These are phyloP conservation scores for Helicolenus hilgendorfi DNA, from an alignment of 2,797 vertebrate genomes.

Conservation along the genomic window DNA sequence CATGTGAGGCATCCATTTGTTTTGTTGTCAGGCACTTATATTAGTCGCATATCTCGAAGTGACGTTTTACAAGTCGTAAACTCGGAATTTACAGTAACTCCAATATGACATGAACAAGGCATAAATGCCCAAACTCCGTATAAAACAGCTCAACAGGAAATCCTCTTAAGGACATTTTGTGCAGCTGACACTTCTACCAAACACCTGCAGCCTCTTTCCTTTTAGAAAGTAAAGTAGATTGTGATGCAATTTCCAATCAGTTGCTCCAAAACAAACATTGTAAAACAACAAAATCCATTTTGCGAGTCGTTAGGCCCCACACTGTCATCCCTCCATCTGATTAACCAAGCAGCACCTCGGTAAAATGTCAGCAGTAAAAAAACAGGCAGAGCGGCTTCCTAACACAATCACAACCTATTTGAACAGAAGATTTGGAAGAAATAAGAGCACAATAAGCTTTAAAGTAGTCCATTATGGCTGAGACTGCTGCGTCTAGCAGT, in stretches of 20 bases:
- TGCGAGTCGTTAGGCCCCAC: not conserved
- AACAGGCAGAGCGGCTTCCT: not conserved
- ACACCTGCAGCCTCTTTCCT: not conserved
- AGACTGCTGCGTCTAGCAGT: not conserved
- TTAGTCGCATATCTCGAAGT: not conserved
- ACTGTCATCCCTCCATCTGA: not conserved
- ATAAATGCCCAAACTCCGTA: not conserved
- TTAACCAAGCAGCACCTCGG: not conserved
- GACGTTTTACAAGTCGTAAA: not conserved
- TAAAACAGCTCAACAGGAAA: not conserved
- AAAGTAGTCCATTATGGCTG: not conserved
- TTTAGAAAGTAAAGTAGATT: not conserved
- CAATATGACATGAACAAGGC: not conserved
- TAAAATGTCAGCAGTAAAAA: constrained; percentile 9
- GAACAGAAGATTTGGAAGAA: not conserved
- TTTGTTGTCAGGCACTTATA: not conserved
- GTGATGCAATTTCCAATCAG: not conserved
- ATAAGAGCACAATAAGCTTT: not conserved
- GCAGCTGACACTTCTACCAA: not conserved
- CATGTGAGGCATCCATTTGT: not conserved
- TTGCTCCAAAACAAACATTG: not conserved
- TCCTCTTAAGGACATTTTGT: too few species aligned
- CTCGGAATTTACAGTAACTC: not conserved
- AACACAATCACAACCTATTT: not conserved
- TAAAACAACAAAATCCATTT: constrained; percentile 5